phyloP scores from a whole-genome alignment of 1,140 invertebrate species.

The Sinonovacula constricta region DNA sequence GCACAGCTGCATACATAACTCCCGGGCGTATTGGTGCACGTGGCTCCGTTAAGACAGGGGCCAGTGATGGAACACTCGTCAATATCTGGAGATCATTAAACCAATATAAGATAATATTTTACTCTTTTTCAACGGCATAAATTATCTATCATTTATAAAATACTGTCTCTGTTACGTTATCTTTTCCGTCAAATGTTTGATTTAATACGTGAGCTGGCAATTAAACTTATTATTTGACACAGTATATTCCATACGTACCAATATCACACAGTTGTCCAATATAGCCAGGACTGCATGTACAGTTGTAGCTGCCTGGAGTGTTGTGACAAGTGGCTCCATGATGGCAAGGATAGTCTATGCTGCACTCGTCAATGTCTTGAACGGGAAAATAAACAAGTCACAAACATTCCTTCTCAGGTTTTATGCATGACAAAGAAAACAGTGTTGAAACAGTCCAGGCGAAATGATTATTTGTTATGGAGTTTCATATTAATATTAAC shows the following conservation, averaged over 20 bases:
- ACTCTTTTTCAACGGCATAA: neutral
- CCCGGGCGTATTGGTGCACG: conserved; percentile 35
- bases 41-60: conserved; percentile 58
- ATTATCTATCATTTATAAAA: too few relatives aligned
- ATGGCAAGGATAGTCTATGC: neutral
- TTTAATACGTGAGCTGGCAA: neutral
- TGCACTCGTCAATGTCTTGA: conserved; percentile 7
- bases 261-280: neutral
- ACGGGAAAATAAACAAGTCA: too few relatives aligned
- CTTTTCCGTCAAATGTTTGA: neutral
- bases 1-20: neutral
- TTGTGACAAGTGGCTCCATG: neutral
- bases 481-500: too few relatives aligned
- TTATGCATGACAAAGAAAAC: too few relatives aligned
- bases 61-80: conserved; percentile 41
- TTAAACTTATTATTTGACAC: neutral
- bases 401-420: too few relatives aligned
- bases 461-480: too few relatives aligned
- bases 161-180: too few relatives aligned
- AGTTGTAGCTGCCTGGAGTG: neutral
- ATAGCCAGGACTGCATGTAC: neutral
- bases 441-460: too few relatives aligned
- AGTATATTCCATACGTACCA: neutral
- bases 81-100: conserved; percentile 2
- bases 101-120: neutral